Conservation (phyloP, 2,888 invertebrate species). For the Neoascia interrupta region DNA sequence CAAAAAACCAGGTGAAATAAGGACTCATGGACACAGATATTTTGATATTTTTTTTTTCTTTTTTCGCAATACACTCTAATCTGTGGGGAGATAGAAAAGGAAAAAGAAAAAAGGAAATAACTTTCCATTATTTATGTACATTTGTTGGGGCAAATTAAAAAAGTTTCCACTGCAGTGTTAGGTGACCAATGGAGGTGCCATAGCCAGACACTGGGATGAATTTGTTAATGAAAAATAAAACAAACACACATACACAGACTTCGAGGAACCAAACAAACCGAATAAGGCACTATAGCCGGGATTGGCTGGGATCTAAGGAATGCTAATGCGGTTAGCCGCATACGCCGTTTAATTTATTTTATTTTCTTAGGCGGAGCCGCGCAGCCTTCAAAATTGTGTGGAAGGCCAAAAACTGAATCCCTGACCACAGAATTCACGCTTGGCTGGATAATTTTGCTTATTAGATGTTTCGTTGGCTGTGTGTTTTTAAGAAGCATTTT, state of each 20-base stretch:
- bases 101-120: conserved; percentile 10
- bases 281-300: not conserved
- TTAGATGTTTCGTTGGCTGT: conserved; percentile 47
- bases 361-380: conserved; percentile 17
- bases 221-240: conserved; percentile 64
- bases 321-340: conserved; percentile 57
- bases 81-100: conserved; percentile 29
- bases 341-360: conserved; percentile 58
- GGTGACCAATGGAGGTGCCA: conserved; percentile 62
- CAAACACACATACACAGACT: conserved; percentile 1
- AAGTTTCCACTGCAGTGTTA: conserved; percentile 64
- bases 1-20: conserved; percentile 47
- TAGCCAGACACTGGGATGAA: conserved; percentile 58
- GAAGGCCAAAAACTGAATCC: conserved; percentile 33
- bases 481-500: too few species aligned
- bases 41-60: conserved; percentile 9
- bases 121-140: conserved; percentile 60
- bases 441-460: conserved; percentile 60
- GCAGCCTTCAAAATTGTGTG: conserved; percentile 45
- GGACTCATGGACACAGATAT: conserved; percentile 23
- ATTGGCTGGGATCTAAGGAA: conserved; percentile 23
- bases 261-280: conserved; percentile 3
- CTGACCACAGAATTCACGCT: conserved; percentile 48
- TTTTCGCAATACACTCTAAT: conserved; percentile 44
- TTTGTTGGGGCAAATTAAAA: conserved; percentile 59